These are phyloP conservation scores for Drosophila trichaetosa DNA, from an alignment of 2,888 invertebrate species.

Conservation along the genomic window DNA sequence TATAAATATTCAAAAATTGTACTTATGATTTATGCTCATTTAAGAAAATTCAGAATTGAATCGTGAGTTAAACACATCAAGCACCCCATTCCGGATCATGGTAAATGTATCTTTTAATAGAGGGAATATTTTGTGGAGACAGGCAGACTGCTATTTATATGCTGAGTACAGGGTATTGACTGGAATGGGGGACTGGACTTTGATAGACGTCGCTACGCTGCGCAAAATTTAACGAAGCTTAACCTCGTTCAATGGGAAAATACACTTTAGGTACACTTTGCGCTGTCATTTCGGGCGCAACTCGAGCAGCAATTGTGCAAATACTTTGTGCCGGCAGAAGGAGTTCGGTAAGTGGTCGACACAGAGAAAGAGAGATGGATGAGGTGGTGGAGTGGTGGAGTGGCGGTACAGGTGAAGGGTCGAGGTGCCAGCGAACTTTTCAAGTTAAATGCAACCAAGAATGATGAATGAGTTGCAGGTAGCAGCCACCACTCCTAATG, in stretches of 20 bases:
- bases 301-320: conserved; percentile 80
- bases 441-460: conserved; percentile 67
- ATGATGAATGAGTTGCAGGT: conserved; percentile 77
- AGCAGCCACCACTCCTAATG: conserved; percentile 3
- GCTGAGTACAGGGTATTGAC: background rate
- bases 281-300: conserved; percentile 78
- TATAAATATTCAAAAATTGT: background rate
- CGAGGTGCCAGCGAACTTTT: conserved; percentile 44
- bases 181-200: background rate
- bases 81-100: background rate
- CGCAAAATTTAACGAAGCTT: conserved; percentile 80
- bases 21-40: background rate
- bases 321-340: conserved; percentile 66
- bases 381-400: background rate
- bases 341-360: conserved; percentile 40
- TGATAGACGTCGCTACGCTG: conserved; percentile 41
- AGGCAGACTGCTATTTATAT: no score
- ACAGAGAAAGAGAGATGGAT: background rate
- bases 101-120: background rate
- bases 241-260: conserved; percentile 80
- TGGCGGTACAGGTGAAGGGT: background rate
- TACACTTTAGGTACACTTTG: conserved; percentile 79
- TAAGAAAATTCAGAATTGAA: background rate
- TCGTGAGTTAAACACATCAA: background rate
- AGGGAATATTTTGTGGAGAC: background rate